These are phyloP conservation scores for Sterna hirundo DNA, from an alignment of 2,113 vertebrate genomes.

Conservation along the genomic window DNA sequence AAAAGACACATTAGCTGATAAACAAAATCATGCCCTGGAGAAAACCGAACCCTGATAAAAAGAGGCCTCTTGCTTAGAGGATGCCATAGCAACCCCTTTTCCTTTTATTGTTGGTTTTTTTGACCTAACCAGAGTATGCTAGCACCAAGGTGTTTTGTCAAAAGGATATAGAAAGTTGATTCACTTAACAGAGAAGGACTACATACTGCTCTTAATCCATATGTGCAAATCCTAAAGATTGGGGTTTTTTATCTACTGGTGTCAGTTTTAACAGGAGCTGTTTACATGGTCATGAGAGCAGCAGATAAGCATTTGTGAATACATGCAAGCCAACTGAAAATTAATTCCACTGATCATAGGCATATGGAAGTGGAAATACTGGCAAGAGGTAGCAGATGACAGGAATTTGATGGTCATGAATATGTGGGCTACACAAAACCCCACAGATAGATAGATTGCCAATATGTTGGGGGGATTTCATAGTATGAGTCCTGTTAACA, in stretches of 20 bases:
- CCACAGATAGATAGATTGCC: background rate
- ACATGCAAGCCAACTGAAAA: conserved; percentile 25
- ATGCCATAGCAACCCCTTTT: conserved; percentile 37
- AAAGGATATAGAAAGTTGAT: conserved; percentile 21
- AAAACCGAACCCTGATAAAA: conserved; percentile 39
- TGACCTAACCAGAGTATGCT: background rate
- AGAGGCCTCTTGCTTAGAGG: conserved; percentile 31
- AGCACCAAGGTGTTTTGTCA: conserved; percentile 71
- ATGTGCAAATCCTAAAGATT: background rate
- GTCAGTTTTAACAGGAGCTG: background rate
- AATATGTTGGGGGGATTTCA: background rate
- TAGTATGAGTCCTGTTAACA: conserved; percentile 28
- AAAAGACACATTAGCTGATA: conserved; percentile 68
- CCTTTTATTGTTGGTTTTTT: conserved; percentile 47
- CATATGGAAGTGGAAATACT: conserved; percentile 41
- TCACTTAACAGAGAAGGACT: conserved; percentile 19
- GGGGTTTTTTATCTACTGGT: background rate
- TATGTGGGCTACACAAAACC: background rate
- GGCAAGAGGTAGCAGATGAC: conserved; percentile 70
- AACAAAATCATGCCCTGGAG: conserved; percentile 42
- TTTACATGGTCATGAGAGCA: background rate
- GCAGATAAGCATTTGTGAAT: background rate
- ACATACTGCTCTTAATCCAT: background rate
- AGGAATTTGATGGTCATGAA: conserved; percentile 31
- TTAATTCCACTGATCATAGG: conserved; percentile 52